Evolutionary conservation across 2,797 vertebrate species (phyloP).

Genomic region (Crossoptilon crossoptilon): DNA sequence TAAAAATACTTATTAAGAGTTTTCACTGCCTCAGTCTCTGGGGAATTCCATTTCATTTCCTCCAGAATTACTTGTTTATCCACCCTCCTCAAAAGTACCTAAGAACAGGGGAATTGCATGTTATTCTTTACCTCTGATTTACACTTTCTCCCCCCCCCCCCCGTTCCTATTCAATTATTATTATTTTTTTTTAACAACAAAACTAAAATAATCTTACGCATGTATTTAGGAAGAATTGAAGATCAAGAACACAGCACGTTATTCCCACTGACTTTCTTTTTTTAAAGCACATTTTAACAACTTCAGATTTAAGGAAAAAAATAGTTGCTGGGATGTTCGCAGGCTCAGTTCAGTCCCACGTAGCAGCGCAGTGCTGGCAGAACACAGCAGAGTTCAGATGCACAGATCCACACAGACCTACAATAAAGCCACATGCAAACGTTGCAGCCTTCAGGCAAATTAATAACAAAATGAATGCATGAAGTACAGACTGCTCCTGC

Average conservation of each 20-base stretch:
- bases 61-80: conserved; percentile 1
- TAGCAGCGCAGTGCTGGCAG: neutral
- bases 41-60: neutral
- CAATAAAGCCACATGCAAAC: conserved; percentile 48
- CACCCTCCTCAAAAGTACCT: neutral
- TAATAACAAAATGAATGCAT: neutral
- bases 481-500: conserved; percentile 8
- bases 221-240: neutral
- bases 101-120: neutral
- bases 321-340: neutral
- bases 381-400: neutral
- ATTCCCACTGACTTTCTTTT: neutral
- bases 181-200: neutral
- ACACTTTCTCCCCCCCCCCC: neutral
- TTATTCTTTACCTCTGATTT: neutral
- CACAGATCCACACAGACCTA: neutral
- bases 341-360: neutral
- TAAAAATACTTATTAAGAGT: neutral
- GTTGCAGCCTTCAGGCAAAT: conserved; percentile 51
- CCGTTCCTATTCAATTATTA: too few species aligned
- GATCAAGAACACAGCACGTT: neutral
- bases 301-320: conserved; percentile 43
- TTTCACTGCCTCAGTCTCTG: neutral
- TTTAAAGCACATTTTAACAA: conserved; percentile 10
- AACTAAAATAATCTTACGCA: neutral